phyloP scores from a whole-genome alignment of 2,113 vertebrate species.

The Gallinago jamesoni region DNA sequence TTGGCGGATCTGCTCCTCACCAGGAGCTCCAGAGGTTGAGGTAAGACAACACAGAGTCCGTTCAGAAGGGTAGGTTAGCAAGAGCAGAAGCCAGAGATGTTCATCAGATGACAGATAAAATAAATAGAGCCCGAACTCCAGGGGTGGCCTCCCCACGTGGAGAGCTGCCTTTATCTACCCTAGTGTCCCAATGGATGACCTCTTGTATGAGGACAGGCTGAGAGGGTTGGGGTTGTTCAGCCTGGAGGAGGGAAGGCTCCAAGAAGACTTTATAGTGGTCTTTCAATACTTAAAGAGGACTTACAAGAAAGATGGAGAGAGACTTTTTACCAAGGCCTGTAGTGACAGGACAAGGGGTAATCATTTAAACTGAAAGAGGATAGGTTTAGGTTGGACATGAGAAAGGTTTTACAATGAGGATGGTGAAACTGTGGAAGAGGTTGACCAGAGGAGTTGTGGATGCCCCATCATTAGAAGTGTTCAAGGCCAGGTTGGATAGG shows the following conservation, averaged over 20 bases:
- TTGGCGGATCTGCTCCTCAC: neutral
- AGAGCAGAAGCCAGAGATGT: neutral
- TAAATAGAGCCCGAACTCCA: neutral
- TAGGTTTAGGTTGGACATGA: neutral
- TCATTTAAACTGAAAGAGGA: neutral
- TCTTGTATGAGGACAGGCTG: neutral
- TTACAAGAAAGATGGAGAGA: neutral
- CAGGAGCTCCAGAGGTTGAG: neutral
- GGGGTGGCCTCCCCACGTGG: neutral
- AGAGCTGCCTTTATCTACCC: neutral
- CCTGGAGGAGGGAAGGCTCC: neutral
- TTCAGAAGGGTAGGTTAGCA: neutral
- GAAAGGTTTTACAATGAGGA: neutral
- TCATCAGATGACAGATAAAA: neutral
- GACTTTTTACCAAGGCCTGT: neutral
- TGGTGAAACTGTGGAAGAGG: neutral
- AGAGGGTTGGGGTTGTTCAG: neutral
- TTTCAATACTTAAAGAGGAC: neutral
- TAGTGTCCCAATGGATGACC: fast-evolving
- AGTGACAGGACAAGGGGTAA: neutral
- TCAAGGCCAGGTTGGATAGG: neutral
- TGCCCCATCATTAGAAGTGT: neutral
- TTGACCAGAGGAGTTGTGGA: neutral
- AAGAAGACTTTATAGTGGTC: fast-evolving
- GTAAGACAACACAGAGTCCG: neutral